Percentiles rank a stretch among this genome's conserved stretches.
phyloP scores from a whole-genome alignment of 2,888 invertebrate genomes.

The Lepidonotus clava region DNA sequence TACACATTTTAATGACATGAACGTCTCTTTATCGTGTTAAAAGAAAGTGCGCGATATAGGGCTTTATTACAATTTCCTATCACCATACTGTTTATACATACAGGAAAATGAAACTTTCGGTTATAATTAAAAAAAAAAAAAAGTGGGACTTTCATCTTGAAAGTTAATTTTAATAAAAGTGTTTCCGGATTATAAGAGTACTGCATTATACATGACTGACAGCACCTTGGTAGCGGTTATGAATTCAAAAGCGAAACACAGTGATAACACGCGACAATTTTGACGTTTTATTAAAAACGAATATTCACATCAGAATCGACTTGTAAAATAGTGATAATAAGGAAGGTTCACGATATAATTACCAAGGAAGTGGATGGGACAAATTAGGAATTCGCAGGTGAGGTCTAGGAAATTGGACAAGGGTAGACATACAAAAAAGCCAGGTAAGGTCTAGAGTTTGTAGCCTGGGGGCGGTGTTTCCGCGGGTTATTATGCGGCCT shows the following conservation, averaged over 20 bases:
- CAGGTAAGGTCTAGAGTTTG: constrained; percentile 31
- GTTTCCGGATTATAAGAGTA: neutral
- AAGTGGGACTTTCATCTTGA: neutral
- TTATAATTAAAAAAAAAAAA: too few relatives aligned
- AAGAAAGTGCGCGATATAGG: too few relatives aligned
- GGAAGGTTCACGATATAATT: constrained; percentile 23
- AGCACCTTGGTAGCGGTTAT: too few relatives aligned
- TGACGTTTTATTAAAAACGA: neutral
- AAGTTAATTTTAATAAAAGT: neutral
- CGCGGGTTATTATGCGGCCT: constrained; percentile 30
- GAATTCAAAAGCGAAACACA: too few relatives aligned
- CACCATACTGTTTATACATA: too few relatives aligned
- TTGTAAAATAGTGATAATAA: neutral
- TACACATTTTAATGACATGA: too few relatives aligned
- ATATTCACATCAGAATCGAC: too few relatives aligned
- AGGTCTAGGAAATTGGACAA: constrained; percentile 37
- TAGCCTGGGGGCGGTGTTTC: constrained; percentile 50
- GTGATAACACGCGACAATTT: neutral
- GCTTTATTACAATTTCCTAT: too few relatives aligned
- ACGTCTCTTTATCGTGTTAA: too few relatives aligned
- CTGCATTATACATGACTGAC: neutral
- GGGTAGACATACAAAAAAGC: constrained; percentile 24
- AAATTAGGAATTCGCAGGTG: constrained; percentile 47
- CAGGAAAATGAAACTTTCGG: too few relatives aligned
- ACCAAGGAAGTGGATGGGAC: neutral